These are phyloP conservation scores for Caenorhabditis imperialis DNA, from an alignment of 2,888 invertebrate species.

Conservation along the genomic window DNA sequence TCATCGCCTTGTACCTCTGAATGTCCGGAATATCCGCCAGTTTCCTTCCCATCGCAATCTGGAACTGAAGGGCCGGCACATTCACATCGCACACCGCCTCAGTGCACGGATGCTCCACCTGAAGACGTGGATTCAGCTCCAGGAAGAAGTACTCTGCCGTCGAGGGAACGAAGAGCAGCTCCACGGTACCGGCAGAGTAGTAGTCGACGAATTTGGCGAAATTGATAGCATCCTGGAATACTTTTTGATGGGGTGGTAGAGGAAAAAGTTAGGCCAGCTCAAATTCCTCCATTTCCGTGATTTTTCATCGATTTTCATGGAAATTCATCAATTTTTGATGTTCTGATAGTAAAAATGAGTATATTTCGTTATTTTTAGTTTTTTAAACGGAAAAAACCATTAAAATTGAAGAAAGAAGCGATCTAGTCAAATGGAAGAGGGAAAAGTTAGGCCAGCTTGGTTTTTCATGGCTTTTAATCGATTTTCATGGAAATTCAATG, in stretches of 20 bases:
- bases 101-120: constrained; percentile 98
- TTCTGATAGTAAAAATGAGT: neutral
- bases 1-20: constrained; percentile 13
- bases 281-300: too few relatives aligned
- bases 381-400: too few relatives aligned
- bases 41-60: constrained; percentile 94
- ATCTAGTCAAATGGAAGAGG: too few relatives aligned
- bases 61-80: constrained; percentile 94
- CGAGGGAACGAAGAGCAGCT: constrained; percentile 89
- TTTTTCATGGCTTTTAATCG: too few relatives aligned
- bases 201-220: constrained; percentile 99
- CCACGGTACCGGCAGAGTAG: constrained; percentile 97
- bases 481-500: too few relatives aligned
- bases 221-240: constrained; percentile 88
- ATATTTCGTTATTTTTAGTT: too few relatives aligned
- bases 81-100: constrained; percentile 99
- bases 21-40: constrained; percentile 28
- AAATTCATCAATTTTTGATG: neutral
- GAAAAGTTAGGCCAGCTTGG: too few relatives aligned
- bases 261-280: too few relatives aligned
- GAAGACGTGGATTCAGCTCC: constrained; percentile 89
- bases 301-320: too few relatives aligned
- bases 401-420: too few relatives aligned
- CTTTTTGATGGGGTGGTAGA: too few relatives aligned
- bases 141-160: constrained; percentile 91